Percentiles rank a stretch among this genome's conserved stretches.
phyloP scores from a whole-genome alignment of 2,888 invertebrate genomes.

The Agrotis clavis region DNA sequence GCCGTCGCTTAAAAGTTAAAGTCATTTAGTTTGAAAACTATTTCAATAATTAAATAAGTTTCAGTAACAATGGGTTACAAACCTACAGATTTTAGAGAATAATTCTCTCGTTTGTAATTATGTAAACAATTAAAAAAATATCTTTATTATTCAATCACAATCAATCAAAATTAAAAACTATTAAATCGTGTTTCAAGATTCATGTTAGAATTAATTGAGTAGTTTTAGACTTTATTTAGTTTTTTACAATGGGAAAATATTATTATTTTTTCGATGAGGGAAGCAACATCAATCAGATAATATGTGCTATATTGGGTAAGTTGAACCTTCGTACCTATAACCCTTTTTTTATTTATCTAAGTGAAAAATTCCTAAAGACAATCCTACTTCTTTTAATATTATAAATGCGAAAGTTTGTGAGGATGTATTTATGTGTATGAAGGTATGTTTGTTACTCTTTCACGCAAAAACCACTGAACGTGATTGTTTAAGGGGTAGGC shows the following conservation, averaged over 20 bases:
- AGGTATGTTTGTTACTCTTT: too few species aligned
- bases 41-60: background rate
- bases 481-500: too few species aligned
- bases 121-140: background rate
- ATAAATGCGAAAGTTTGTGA: too few species aligned
- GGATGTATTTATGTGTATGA: too few species aligned
- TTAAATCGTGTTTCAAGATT: background rate
- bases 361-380: too few species aligned
- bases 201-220: background rate
- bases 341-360: background rate
- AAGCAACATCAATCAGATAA: conserved; percentile 81
- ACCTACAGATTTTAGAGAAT: background rate
- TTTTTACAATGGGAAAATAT: conserved; percentile 69
- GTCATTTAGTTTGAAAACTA: conserved; percentile 4
- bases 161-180: background rate
- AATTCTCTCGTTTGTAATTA: background rate
- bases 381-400: too few species aligned
- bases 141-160: too few species aligned
- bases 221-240: background rate
- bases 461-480: too few species aligned
- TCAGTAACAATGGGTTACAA: conserved; percentile 19
- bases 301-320: conserved; percentile 83
- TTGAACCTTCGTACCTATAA: conserved; percentile 1
- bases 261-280: conserved; percentile 78
- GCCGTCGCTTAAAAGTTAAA: background rate